Base-by-base conservation (phyloP, 2,797 vertebrate species). In the Labroides dimidiatus region DNA sequence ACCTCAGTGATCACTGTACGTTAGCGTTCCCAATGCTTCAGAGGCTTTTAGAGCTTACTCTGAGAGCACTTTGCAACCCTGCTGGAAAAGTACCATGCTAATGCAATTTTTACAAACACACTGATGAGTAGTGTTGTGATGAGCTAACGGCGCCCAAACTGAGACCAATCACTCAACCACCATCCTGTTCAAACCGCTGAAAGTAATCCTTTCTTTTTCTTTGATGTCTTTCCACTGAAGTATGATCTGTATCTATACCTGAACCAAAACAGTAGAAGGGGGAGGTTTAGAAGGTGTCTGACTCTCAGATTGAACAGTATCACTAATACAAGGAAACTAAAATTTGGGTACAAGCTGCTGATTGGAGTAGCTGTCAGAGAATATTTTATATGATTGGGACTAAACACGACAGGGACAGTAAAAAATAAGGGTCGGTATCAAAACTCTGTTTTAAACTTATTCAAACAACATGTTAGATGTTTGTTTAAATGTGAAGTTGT, bases 1-100 rank as follows among this genome's bases (percentile, higher is more conserved):
- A 72, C 64, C 44, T 5, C 59, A 9, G 45, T 2, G 49, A 67
- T 73, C 41, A 59, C 33, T 60, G 20, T n/a, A 6, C 44, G 43
- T 58, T 76, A 65, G 43, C 51, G 8, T 61, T 64, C 65, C 5
- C 5, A 17, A 55, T 63, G 44, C 58, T 71, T 64, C 17, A 43
- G 17, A 69, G 71, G 75, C 58, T 77, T 81, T 82, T 55, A 76
- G 53, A 51, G 81, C 45, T 45, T 65, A 60, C 50, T 43, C 33
- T 12, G 39, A 67, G 66, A 68, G 69, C 56, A 75, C 77, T 84
- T 70, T 60, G 39, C 60, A 30, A 10, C 69, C 48, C 39, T 36
- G 67, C 75, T 49, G n/a, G 52, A 43, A 39, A 63, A 54, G 55
- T 6, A 50, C 3, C 0, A 15, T 2, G 33, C 60, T 63, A 44